Evolutionary conservation across 2,888 invertebrate species (phyloP).

Genomic region (Cantharis nigra): DNA sequence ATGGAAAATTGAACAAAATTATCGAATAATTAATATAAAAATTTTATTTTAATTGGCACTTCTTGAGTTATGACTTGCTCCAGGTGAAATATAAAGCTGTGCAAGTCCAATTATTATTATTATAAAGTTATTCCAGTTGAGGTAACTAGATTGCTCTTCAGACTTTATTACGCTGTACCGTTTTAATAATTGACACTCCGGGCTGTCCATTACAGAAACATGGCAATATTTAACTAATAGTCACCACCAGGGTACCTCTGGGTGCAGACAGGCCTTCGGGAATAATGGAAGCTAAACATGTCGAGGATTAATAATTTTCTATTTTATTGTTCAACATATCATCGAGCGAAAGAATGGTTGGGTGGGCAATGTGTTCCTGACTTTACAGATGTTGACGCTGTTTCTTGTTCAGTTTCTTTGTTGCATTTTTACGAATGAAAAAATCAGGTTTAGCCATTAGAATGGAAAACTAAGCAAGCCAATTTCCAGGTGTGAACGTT

Average conservation of each 20-base stretch:
- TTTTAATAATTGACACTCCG: not conserved
- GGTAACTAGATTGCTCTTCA: not conserved
- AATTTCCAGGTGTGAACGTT: not conserved
- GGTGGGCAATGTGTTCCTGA: no score
- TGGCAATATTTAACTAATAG: not conserved
- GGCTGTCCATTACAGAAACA: not conserved
- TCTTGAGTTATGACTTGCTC: not conserved
- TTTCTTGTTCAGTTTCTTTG: not conserved
- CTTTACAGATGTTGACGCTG: no score
- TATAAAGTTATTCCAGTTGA: not conserved
- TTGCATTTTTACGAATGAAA: not conserved
- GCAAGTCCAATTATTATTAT: not conserved
- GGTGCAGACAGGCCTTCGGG: not conserved
- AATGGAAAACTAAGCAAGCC: not conserved
- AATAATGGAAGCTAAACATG: not conserved
- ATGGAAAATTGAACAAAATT: not conserved
- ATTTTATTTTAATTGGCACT: not conserved
- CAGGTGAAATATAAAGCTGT: not conserved
- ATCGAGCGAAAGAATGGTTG: no score
- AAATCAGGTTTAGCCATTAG: not conserved
- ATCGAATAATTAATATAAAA: not conserved
- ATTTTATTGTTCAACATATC: not conserved
- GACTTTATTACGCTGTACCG: not conserved
- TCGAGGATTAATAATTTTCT: not conserved
- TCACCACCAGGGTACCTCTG: not conserved